Evolutionary conservation across 2,113 vertebrate genomes (phyloP).

Genomic region (Oceanodroma tethys): DNA sequence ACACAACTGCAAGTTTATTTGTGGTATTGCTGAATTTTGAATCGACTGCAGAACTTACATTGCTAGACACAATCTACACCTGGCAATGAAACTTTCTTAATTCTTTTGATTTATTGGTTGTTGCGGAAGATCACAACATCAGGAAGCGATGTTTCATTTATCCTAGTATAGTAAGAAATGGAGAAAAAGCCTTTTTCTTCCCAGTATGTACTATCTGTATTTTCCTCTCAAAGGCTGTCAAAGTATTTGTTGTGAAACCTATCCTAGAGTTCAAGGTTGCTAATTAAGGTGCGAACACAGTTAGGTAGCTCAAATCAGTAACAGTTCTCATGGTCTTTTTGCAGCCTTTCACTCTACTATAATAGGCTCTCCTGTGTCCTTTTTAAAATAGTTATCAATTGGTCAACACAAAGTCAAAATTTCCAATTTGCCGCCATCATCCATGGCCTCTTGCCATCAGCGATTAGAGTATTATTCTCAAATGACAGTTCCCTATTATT

Average conservation of each 20-base stretch:
- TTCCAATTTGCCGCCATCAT: neutral
- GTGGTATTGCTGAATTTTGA: neutral
- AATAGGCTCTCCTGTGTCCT: neutral
- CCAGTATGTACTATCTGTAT: accelerated
- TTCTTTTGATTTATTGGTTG: neutral
- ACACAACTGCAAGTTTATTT: neutral
- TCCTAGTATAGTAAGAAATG: neutral
- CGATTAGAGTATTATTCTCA: neutral
- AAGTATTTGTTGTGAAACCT: neutral
- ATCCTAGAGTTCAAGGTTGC: neutral
- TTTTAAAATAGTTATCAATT: neutral
- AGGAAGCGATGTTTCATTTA: neutral
- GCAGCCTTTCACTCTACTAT: neutral
- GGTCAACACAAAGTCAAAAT: neutral
- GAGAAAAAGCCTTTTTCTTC: neutral
- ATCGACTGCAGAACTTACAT: neutral
- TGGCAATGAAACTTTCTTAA: neutral
- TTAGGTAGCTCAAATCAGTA: neutral
- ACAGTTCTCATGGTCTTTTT: neutral
- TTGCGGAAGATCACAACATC: neutral
- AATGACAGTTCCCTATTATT: neutral
- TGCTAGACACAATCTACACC: neutral
- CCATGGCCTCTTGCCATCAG: neutral
- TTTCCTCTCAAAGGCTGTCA: neutral
- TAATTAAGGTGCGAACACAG: neutral